Evolutionary conservation across 2,113 vertebrate genomes (phyloP).

Genomic region (Agelaius tricolor): DNA sequence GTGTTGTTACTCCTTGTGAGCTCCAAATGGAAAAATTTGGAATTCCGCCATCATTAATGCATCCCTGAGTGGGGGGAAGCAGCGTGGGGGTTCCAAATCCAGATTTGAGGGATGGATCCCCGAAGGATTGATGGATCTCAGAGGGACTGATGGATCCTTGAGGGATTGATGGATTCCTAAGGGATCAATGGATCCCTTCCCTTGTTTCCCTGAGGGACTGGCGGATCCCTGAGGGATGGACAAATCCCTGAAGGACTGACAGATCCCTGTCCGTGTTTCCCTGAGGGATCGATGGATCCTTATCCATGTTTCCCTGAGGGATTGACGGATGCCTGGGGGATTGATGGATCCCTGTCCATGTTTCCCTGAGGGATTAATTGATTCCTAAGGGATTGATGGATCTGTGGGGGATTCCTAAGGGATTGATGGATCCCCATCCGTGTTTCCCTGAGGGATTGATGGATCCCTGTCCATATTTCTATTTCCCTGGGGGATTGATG

Average conservation of each 20-base stretch:
- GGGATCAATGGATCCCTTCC: too few relatives aligned
- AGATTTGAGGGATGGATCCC: background rate
- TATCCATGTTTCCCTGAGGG: background rate
- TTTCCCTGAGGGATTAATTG: background rate
- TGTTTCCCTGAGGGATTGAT: background rate
- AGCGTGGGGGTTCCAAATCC: accelerated
- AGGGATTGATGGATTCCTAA: background rate
- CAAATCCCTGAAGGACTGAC: background rate
- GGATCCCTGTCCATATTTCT: too few relatives aligned
- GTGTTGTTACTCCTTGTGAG: background rate
- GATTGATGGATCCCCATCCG: too few relatives aligned
- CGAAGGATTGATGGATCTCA: background rate
- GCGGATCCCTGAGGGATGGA: accelerated
- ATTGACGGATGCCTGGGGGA: background rate
- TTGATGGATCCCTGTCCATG: background rate
- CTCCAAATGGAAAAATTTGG: background rate
- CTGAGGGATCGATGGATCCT: accelerated
- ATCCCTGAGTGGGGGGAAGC: too few relatives aligned
- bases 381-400: background rate
- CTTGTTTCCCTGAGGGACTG: too few relatives aligned
- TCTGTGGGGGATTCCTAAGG: too few relatives aligned
- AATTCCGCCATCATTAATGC: background rate
- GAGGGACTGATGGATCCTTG: too few relatives aligned
- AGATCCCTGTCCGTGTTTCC: too few relatives aligned
- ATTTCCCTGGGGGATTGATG: background rate